Conservation (phyloP, 2,113 vertebrate species). For the Garra rufa region DNA sequence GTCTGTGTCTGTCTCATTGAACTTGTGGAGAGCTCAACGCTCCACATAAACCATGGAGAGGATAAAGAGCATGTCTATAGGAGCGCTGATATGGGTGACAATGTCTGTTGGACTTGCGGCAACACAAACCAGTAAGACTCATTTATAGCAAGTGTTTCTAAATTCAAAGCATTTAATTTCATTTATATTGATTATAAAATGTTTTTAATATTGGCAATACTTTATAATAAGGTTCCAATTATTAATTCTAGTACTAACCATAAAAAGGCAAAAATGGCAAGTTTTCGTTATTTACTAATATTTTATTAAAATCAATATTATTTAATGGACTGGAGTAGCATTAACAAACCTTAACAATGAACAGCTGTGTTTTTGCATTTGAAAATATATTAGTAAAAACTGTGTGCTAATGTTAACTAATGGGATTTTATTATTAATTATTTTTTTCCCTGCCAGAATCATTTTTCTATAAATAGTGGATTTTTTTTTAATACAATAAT, state of each 20-base stretch:
- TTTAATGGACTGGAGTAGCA: too few species aligned
- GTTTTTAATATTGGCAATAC: background rate
- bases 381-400: background rate
- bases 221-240: background rate
- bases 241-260: too few species aligned
- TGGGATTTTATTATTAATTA: background rate
- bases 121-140: constrained; percentile 54
- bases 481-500: background rate
- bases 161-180: background rate
- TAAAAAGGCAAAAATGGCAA: too few species aligned
- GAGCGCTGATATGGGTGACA: constrained; percentile 42
- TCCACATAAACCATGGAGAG: constrained; percentile 55
- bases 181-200: background rate
- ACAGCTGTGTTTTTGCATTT: background rate
- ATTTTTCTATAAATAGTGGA: background rate
- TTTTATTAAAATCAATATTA: too few species aligned
- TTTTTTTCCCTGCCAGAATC: too few species aligned
- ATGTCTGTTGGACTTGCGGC: constrained; percentile 1
- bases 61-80: background rate
- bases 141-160: background rate
- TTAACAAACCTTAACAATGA: too few species aligned
- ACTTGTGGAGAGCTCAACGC: constrained; percentile 28
- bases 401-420: background rate
- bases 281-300: too few species aligned
- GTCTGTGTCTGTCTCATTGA: constrained; percentile 13